phyloP scores from a whole-genome alignment of 2,888 invertebrate species.

The Euplagia quadripunctaria region DNA sequence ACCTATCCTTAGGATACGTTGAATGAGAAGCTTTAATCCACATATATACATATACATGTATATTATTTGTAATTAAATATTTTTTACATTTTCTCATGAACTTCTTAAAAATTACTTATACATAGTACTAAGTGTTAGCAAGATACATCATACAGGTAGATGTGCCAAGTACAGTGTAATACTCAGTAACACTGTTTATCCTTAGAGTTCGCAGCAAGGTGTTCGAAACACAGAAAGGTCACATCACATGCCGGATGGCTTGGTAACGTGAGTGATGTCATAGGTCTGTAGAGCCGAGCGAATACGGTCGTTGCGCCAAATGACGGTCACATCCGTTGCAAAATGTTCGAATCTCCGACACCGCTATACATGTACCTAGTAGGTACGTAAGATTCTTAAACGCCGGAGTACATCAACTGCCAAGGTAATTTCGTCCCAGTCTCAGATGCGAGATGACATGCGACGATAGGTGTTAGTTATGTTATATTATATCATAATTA shows the following conservation, averaged over 20 bases:
- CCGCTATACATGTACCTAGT: constrained; percentile 16
- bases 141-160: background rate
- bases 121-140: background rate
- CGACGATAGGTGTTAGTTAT: constrained; percentile 14
- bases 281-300: constrained; percentile 40
- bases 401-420: constrained; percentile 11
- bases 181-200: constrained; percentile 7
- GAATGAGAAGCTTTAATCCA: background rate
- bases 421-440: constrained; percentile 26
- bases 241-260: constrained; percentile 49
- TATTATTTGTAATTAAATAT: background rate
- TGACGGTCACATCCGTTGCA: constrained; percentile 57
- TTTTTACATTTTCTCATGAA: background rate
- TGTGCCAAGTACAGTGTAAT: background rate
- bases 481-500: constrained; percentile 10
- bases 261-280: constrained; percentile 50
- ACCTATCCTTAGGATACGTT: no score
- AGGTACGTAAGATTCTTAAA: constrained; percentile 20
- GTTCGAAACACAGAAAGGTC: constrained; percentile 53
- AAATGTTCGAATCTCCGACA: constrained; percentile 47
- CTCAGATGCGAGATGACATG: constrained; percentile 30
- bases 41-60: background rate
- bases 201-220: constrained; percentile 33
- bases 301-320: constrained; percentile 53
- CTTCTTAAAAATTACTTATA: background rate